These are phyloP conservation scores for Amazona finschi DNA, from an alignment of 2,797 vertebrate species.

Conservation along the genomic window DNA sequence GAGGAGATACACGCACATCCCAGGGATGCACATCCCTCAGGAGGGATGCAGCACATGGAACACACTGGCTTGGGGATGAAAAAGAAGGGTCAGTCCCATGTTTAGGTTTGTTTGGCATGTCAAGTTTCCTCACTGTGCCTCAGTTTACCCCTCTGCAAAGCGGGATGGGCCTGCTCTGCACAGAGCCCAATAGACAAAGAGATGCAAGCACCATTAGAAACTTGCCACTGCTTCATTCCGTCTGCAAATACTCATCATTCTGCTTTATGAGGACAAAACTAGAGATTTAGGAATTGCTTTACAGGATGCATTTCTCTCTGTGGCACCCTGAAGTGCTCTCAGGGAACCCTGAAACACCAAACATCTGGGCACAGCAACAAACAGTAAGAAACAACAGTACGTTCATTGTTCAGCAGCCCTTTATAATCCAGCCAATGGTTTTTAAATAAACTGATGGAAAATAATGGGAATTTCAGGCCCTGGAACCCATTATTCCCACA, in stretches of 20 bases:
- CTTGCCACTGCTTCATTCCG: not conserved
- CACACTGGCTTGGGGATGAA: not conserved
- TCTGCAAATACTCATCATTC: not conserved
- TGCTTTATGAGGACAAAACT: not conserved
- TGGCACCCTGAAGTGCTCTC: not conserved
- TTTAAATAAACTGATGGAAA: constrained; percentile 52
- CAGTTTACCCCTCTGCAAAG: not conserved
- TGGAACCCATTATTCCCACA: constrained; percentile 22
- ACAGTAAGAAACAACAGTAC: not conserved
- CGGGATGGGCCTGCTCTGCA: not conserved
- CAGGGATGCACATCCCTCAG: not conserved
- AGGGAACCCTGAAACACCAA: not conserved
- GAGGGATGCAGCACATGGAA: not conserved
- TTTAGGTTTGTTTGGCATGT: not conserved
- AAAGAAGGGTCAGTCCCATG: accelerated
- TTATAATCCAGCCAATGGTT: constrained; percentile 18
- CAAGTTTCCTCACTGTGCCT: accelerated
- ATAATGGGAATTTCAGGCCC: constrained; percentile 26
- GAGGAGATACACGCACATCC: not conserved
- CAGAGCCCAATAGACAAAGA: not conserved
- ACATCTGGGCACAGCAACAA: constrained; percentile 44
- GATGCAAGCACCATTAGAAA: not conserved
- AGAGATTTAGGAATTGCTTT: not conserved
- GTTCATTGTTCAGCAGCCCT: constrained; percentile 22
- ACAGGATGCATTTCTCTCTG: not conserved